Base-by-base conservation (phyloP, 64 coral and sea anemone genomes). In the Orbicella faveolata region DNA sequence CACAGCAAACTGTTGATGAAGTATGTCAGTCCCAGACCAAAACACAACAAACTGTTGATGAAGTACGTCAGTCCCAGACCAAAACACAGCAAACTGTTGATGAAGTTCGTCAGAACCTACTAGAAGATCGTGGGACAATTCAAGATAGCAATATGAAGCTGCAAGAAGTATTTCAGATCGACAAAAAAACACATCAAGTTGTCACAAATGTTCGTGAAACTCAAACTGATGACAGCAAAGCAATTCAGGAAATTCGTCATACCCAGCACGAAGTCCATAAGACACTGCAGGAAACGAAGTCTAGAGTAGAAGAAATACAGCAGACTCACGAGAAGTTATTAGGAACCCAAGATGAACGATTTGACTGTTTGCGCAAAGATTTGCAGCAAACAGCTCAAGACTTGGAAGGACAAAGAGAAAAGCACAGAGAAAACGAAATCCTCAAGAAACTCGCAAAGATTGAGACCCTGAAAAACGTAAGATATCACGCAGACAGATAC, bases 351-450 rank as follows among this genome's bases (percentile, higher is more conserved):
- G n/a, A n/a, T n/a, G n/a, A n/a, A n/a, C n/a, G n/a, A n/a, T 77
- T 89, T 72, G 77, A 80, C 26, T 26, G 48, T 17, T 35, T 90
- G 63, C 34, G 69, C 35, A 34, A 26, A 39, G 59, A 81, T 21
- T 33, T 82, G 21, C 59, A 20, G 52, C 63, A 82, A 17, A 33
- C 55, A 6, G 70, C 59, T 37, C 5, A 82, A 53, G 35, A 62
- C 30, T 79, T 64, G 61, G 36, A 21, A 63, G 10, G 1, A 30
- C 26, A 89, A 35, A 41, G 16, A 36, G 19, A 52, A 37, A 30
- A 64, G 21, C 19, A 25, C 10, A 6, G 1, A 36, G 39, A 15
- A 64, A 39, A 59, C 20, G 9, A 55, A 61, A 36, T 80, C 57
- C 57, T 80, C 2, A 23, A 48, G 41, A 61, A 80, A 23, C 78